Evolutionary conservation across 64 coral and sea anemone genomes (phyloP).

Genomic region (Montipora sp.): DNA sequence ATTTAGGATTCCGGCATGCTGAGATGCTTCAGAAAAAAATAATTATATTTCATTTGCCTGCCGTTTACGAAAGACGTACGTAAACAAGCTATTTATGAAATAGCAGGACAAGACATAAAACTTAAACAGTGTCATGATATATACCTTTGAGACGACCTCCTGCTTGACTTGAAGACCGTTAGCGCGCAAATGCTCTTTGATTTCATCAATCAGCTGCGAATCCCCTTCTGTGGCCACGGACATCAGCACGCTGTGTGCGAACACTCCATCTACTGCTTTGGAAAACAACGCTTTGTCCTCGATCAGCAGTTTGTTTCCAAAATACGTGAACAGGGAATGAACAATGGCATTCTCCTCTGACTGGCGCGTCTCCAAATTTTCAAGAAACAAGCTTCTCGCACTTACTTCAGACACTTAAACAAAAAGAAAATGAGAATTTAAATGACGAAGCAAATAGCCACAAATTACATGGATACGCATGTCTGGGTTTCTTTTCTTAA

Average conservation of each 20-base stretch:
- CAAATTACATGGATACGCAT: too few relatives aligned
- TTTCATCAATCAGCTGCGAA: slow-evolving; percentile 68
- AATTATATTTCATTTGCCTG: too few relatives aligned
- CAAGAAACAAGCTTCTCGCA: slow-evolving; percentile 72
- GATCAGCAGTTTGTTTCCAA: slow-evolving; percentile 75
- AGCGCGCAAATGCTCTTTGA: slow-evolving; percentile 81
- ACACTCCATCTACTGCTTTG: slow-evolving; percentile 70
- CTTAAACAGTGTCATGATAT: neutral
- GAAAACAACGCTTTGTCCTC: slow-evolving; percentile 76
- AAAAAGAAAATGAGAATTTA: too few relatives aligned
- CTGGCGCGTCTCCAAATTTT: slow-evolving; percentile 86
- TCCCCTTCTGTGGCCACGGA: slow-evolving; percentile 56
- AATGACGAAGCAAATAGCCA: too few relatives aligned
- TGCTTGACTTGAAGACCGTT: slow-evolving; percentile 78
- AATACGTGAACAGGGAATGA: slow-evolving; percentile 70
- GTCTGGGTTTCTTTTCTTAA: too few relatives aligned
- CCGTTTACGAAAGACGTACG: too few relatives aligned
- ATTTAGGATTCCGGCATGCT: too few relatives aligned
- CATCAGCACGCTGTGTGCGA: slow-evolving; percentile 91
- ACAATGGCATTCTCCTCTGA: slow-evolving; percentile 91
- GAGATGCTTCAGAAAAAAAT: too few relatives aligned
- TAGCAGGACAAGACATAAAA: too few relatives aligned
- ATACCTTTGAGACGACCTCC: slow-evolving; percentile 81
- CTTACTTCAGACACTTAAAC: neutral
- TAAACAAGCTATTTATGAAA: too few relatives aligned